These are phyloP conservation scores for Medauroidea extradentata DNA, from an alignment of 1,140 invertebrate species.

Conservation along the genomic window DNA sequence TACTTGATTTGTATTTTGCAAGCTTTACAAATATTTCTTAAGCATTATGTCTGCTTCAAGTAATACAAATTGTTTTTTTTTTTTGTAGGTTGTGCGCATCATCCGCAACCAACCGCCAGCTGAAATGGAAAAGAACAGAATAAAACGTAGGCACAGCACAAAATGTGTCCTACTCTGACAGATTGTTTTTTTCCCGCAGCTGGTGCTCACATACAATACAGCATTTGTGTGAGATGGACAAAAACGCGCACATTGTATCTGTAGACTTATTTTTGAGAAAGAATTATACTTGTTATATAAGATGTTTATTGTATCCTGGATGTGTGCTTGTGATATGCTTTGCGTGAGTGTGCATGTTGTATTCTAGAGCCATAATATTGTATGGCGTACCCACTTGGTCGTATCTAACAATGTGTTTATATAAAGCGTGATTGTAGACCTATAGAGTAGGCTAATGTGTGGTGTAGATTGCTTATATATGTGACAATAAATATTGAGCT, in stretches of 20 bases:
- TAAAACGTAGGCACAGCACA: constrained; percentile 47
- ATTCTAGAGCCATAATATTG: neutral
- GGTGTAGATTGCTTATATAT: constrained; percentile 14
- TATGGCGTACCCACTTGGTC: too few species aligned
- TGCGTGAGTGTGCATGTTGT: neutral
- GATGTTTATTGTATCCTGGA: neutral
- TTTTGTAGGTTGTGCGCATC: constrained; percentile 63
- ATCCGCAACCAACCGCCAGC: constrained; percentile 69
- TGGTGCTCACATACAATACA: neutral
- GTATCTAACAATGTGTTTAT: neutral
- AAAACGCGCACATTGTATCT: constrained; percentile 2
- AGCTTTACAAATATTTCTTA: too few species aligned
- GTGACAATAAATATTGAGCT: constrained; percentile 14
- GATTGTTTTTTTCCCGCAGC: neutral
- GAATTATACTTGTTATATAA: constrained; percentile 1
- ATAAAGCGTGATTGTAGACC: neutral
- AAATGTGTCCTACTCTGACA: constrained; percentile 53
- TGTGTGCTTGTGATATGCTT: neutral
- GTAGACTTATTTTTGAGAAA: neutral
- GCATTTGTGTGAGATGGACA: neutral
- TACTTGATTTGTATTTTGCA: too few species aligned
- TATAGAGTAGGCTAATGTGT: neutral
- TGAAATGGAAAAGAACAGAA: constrained; percentile 58
- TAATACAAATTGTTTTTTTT: constrained; percentile 11
- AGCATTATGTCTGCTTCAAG: too few species aligned